Evolutionary conservation across 2,888 invertebrate species (phyloP).

Genomic region (Drosophila vallismaia): DNA sequence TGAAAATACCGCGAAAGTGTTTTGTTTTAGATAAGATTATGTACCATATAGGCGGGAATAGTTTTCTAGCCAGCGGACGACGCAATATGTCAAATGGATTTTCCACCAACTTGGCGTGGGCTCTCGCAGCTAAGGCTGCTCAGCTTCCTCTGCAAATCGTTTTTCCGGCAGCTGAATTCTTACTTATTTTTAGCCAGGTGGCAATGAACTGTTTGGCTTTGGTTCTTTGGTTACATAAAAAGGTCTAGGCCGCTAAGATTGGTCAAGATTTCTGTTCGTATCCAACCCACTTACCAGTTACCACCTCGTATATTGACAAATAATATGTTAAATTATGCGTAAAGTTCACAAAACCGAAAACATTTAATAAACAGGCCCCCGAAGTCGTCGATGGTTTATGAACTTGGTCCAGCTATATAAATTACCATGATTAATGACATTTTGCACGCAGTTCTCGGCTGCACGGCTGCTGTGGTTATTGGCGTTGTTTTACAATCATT

Average conservation of each 20-base stretch:
- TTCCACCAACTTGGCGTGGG: slow-evolving; percentile 44
- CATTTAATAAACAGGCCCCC: slow-evolving; percentile 35
- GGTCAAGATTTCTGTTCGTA: slow-evolving; percentile 5
- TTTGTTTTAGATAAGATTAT: slow-evolving; percentile 77
- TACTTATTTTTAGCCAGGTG: slow-evolving; percentile 52
- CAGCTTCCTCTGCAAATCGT: slow-evolving; percentile 53
- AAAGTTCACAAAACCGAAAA: slow-evolving; percentile 41
- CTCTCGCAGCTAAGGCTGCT: slow-evolving; percentile 37
- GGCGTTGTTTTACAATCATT: slow-evolving; percentile 73
- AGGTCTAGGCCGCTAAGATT: slow-evolving; percentile 67
- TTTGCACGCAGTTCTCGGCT: slow-evolving; percentile 74
- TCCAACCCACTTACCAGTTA: neutral
- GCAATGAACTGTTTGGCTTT: slow-evolving; percentile 66
- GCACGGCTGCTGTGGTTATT: slow-evolving; percentile 49
- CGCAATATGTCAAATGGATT: slow-evolving; percentile 75
- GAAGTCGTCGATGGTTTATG: slow-evolving; percentile 61
- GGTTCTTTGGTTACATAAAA: slow-evolving; percentile 57
- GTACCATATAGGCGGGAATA: slow-evolving; percentile 11
- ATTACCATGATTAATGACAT: slow-evolving; percentile 76
- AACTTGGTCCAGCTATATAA: slow-evolving; percentile 67
- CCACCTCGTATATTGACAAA: slow-evolving; percentile 49
- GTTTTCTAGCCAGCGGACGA: slow-evolving; percentile 36
- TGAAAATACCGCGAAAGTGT: slow-evolving; percentile 60
- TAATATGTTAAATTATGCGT: slow-evolving; percentile 72
- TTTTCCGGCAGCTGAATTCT: slow-evolving; percentile 60